These are phyloP conservation scores for Nothocercus nigrocapillus DNA, from an alignment of 2,113 vertebrate species.

Conservation along the genomic window DNA sequence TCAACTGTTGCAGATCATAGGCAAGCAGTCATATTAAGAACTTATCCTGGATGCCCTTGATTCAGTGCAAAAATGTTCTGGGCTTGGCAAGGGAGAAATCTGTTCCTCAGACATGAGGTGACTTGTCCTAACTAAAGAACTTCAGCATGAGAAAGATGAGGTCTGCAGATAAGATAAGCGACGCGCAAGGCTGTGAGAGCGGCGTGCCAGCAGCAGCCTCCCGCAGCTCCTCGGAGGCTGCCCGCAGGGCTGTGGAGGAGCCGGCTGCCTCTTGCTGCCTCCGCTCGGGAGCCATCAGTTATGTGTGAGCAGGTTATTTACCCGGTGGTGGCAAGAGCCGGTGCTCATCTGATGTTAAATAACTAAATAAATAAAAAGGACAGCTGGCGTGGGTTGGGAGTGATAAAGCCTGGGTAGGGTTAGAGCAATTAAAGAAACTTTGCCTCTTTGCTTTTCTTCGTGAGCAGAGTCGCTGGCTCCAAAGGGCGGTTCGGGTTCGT, in stretches of 20 bases:
- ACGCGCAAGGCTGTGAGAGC: background rate
- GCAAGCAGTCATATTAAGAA: background rate
- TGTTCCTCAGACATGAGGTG: background rate
- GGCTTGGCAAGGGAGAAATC: background rate
- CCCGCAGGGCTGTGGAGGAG: background rate
- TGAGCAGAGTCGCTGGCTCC: background rate
- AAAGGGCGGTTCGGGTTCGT: background rate
- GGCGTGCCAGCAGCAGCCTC: background rate
- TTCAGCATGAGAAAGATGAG: rapidly evolving
- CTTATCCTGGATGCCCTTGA: background rate
- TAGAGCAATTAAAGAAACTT: background rate
- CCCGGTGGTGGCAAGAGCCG: background rate
- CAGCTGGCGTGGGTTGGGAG: background rate
- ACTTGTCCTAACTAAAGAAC: background rate
- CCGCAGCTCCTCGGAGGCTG: background rate
- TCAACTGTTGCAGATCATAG: background rate
- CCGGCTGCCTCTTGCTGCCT: no score
- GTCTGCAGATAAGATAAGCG: background rate
- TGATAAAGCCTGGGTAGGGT: background rate
- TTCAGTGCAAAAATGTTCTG: background rate
- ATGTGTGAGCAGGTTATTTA: background rate
- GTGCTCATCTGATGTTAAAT: background rate
- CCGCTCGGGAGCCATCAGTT: background rate
- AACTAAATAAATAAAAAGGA: background rate
- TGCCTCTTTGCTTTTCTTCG: background rate